These are phyloP conservation scores for Chunga burmeisteri DNA, from an alignment of 2,113 vertebrate species.

Conservation along the genomic window DNA sequence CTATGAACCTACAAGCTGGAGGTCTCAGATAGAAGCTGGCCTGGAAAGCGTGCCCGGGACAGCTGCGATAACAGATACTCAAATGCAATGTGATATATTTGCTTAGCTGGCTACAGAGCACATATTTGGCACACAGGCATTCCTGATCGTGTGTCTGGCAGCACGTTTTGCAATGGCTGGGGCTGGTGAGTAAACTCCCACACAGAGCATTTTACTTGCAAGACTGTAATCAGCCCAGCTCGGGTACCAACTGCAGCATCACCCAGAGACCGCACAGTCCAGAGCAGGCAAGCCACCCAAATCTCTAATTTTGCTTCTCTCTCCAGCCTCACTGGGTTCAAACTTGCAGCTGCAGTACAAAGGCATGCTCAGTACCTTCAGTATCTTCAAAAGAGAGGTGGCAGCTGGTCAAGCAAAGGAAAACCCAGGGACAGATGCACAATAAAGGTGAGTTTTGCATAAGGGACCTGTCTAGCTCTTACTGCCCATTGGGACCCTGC, in stretches of 20 bases:
- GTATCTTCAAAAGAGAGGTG: not conserved
- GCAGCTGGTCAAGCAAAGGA: not conserved
- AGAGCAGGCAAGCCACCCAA: not conserved
- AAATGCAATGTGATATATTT: rapidly evolving
- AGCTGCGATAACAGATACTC: not conserved
- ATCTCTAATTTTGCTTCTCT: not conserved
- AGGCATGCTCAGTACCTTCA: not conserved
- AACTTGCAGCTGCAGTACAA: not conserved
- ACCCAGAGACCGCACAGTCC: not conserved
- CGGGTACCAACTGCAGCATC: not conserved
- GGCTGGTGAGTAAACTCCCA: not conserved
- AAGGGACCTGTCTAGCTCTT: not conserved
- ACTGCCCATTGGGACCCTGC: not conserved
- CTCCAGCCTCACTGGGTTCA: not conserved
- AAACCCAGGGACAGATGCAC: rapidly evolving
- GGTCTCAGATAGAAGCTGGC: not conserved
- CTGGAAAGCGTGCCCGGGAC: not conserved
- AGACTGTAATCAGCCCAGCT: not conserved
- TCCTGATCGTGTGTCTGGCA: not conserved
- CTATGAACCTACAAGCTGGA: not conserved
- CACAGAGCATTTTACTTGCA: rapidly evolving
- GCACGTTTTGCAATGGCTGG: not conserved
- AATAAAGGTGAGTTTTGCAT: not conserved
- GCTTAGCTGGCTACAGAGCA: not conserved
- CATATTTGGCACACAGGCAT: not conserved